A percentile compares a stretch with the other conserved stretches of the same genome.
phyloP scores from a whole-genome alignment of 2,888 invertebrate species.

The Orthonevra nobilis region DNA sequence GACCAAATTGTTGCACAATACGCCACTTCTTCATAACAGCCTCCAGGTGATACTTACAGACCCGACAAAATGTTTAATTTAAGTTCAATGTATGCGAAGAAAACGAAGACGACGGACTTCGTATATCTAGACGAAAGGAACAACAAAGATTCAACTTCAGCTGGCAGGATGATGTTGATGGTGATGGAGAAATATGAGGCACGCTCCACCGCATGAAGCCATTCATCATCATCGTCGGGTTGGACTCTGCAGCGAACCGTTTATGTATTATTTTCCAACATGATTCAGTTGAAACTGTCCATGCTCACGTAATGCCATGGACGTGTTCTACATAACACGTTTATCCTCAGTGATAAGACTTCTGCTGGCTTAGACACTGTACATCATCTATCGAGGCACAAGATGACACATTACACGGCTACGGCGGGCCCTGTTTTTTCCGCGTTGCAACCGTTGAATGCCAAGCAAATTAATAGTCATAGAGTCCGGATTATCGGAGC shows the following conservation, averaged over 20 bases:
- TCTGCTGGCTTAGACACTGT: constrained; percentile 64
- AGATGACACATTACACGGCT: constrained; percentile 67
- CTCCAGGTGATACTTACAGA: constrained; percentile 65
- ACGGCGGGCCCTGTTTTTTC: constrained; percentile 15
- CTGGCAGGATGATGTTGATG: constrained; percentile 34
- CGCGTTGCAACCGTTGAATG: constrained; percentile 30
- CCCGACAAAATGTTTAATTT: constrained; percentile 64
- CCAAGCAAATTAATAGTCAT: constrained; percentile 65
- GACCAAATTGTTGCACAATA: constrained; percentile 64
- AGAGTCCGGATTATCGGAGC: constrained; percentile 41
- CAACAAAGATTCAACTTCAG: background rate
- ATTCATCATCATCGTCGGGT: constrained; percentile 54
- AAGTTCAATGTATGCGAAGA: constrained; percentile 39
- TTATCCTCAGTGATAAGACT: constrained; percentile 62
- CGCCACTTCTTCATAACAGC: constrained; percentile 59
- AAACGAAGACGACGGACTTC: constrained; percentile 23
- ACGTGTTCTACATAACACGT: constrained; percentile 42
- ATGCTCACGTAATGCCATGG: constrained; percentile 57
- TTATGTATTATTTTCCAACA: constrained; percentile 61
- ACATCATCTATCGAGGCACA: constrained; percentile 69
- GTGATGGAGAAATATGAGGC: constrained; percentile 63
- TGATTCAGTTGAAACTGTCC: constrained; percentile 61
- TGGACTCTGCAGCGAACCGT: constrained; percentile 44
- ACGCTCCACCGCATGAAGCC: constrained; percentile 55
- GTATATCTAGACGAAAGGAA: background rate